Base-by-base conservation (phyloP, 2,113 vertebrate species). In the Nothobranchius kuhntae region DNA sequence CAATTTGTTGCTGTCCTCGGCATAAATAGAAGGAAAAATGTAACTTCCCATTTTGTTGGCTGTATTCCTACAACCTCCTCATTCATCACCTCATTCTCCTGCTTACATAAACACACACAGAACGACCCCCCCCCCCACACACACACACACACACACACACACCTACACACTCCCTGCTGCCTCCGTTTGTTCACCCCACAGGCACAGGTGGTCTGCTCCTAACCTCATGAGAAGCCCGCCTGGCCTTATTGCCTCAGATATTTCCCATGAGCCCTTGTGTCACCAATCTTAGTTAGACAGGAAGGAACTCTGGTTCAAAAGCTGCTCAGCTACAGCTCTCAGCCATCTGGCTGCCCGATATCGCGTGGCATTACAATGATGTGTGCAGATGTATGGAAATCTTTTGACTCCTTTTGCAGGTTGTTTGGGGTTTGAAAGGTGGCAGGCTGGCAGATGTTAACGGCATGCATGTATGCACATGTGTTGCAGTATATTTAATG, bases 381-480 rank as follows among this genome's bases (percentile, higher is more conserved):
- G 75, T 44, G 56, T 78, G 68, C 89, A 90, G 89, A 86, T 89
- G 90, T 84, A 79, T 54, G 35, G 61, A 77, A 89, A 88, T 83
- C 84, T 89, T 87, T 89, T 89, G 69, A 68, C 75, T 80, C 61
- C 58, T 30, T 30, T 11, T 77, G 81, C 83, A 67, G 77, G 71
- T 80, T 83, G 84, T 80, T 76, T 77, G 79, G 10, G 30, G 68
- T 82, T 84, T 72, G 66, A 69, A 69, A 61, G 56, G 73, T 65
- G 77, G 68, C 68, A 81, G 76, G 56, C 63, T 77, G 81, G 76
- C 89, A 89, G 82, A 90, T 84, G 88, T 56, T 87, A 84, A 86
- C 80, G 51, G 51, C 61, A 86, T 86, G 83, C 82, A 86, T 82
- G 82, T 65, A 70, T 83, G 82, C 82, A 61, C 78, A 81, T 82